Conservation (phyloP, 2,888 invertebrate genomes). For the Harpalus rubripes region DNA sequence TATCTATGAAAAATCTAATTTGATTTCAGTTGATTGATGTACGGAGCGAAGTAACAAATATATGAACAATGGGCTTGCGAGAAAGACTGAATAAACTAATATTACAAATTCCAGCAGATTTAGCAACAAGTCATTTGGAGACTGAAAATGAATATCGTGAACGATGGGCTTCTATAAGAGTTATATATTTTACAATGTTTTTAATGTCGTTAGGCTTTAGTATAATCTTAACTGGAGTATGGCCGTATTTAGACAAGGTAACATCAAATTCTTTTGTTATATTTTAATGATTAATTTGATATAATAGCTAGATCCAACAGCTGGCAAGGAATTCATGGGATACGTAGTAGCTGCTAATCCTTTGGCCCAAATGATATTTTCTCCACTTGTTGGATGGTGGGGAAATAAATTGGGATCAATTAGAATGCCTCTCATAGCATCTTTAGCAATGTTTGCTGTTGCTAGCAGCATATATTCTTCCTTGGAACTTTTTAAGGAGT, state of each 20-base stretch:
- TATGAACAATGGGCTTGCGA: slow-evolving; percentile 55
- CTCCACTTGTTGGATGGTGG: slow-evolving; percentile 92
- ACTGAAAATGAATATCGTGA: slow-evolving; percentile 83
- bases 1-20: background rate
- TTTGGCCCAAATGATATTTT: slow-evolving; percentile 91
- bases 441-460: slow-evolving; percentile 85
- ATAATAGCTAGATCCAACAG: slow-evolving; percentile 87
- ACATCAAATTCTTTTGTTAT: slow-evolving; percentile 64
- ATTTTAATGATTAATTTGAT: slow-evolving; percentile 40
- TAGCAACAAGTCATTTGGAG: slow-evolving; percentile 79
- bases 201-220: slow-evolving; percentile 93
- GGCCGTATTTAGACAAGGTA: slow-evolving; percentile 93
- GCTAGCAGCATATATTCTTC: slow-evolving; percentile 88
- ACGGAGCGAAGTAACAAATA: slow-evolving; percentile 1
- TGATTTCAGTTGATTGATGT: background rate
- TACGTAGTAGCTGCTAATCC: slow-evolving; percentile 92
- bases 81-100: slow-evolving; percentile 63
- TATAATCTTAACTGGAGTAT: slow-evolving; percentile 91
- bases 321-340: slow-evolving; percentile 91
- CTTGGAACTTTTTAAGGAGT: slow-evolving; percentile 84
- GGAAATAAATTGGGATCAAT: slow-evolving; percentile 87
- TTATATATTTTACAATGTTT: slow-evolving; percentile 94
- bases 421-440: slow-evolving; percentile 85
- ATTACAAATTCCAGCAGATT: slow-evolving; percentile 59
- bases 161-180: slow-evolving; percentile 88